Percentiles rank a stretch among this genome's conserved stretches.
phyloP scores from a whole-genome alignment of 2,797 vertebrate species.

The Alcedo quadribrachys region DNA sequence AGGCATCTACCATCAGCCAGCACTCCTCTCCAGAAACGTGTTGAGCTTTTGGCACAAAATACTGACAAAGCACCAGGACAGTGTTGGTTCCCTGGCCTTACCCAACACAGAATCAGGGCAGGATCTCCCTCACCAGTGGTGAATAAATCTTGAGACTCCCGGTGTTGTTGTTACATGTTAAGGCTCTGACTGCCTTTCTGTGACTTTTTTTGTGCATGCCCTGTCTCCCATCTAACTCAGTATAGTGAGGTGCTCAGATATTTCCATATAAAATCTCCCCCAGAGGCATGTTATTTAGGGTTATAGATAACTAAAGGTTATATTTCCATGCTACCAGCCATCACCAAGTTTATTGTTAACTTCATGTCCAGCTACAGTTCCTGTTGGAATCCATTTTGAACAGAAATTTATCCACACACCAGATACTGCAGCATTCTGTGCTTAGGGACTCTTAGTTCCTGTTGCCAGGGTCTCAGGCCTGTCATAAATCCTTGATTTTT shows the following conservation, averaged over 20 bases:
- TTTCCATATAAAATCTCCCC: background rate
- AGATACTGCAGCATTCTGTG: background rate
- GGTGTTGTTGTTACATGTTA: no score
- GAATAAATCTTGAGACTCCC: no score
- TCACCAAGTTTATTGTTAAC: background rate
- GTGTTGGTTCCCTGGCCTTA: background rate
- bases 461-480: background rate
- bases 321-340: background rate
- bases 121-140: no score
- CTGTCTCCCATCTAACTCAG: background rate
- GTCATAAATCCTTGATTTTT: background rate
- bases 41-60: background rate
- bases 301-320: background rate
- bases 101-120: background rate
- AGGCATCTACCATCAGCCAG: background rate
- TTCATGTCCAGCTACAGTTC: background rate
- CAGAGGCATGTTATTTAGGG: background rate
- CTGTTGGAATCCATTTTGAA: background rate
- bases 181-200: no score
- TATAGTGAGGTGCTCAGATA: background rate
- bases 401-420: background rate
- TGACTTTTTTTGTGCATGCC: background rate
- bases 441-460: background rate
- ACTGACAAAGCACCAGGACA: background rate
- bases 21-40: background rate